These are phyloP conservation scores for Centroberyx gerrardi DNA, from an alignment of 2,797 vertebrate genomes.

Conservation along the genomic window DNA sequence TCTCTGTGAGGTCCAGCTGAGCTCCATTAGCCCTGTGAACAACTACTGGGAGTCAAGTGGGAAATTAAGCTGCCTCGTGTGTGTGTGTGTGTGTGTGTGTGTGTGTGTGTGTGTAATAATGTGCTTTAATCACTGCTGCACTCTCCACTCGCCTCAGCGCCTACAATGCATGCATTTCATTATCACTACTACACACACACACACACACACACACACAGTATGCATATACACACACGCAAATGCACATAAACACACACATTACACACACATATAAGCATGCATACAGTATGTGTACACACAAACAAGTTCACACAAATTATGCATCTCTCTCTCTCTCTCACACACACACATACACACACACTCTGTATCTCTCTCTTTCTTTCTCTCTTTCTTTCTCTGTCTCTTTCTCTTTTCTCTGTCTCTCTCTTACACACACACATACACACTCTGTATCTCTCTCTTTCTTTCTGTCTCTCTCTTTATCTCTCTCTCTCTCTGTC, in stretches of 20 bases:
- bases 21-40: conserved; percentile 78
- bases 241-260: neutral
- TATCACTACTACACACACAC: conserved; percentile 13
- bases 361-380: too few relatives aligned
- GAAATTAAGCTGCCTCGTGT: conserved; percentile 71
- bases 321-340: neutral
- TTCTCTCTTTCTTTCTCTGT: too few relatives aligned
- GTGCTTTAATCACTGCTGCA: conserved; percentile 79
- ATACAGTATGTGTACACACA: neutral
- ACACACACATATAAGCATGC: neutral
- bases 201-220: conserved; percentile 10
- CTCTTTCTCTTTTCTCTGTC: too few relatives aligned
- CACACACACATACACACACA: neutral
- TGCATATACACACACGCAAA: neutral
- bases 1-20: conserved; percentile 59
- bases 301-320: neutral
- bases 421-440: too few relatives aligned
- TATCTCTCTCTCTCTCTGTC: too few relatives aligned
- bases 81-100: conserved; percentile 24
- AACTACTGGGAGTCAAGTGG: conserved; percentile 68
- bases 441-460: too few relatives aligned
- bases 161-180: conserved; percentile 63
- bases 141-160: conserved; percentile 60
- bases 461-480: too few relatives aligned
- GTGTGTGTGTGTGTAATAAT: conserved; percentile 58